Evolutionary conservation across 2,797 vertebrate species (phyloP).

Genomic region (Gymnocypris eckloni): DNA sequence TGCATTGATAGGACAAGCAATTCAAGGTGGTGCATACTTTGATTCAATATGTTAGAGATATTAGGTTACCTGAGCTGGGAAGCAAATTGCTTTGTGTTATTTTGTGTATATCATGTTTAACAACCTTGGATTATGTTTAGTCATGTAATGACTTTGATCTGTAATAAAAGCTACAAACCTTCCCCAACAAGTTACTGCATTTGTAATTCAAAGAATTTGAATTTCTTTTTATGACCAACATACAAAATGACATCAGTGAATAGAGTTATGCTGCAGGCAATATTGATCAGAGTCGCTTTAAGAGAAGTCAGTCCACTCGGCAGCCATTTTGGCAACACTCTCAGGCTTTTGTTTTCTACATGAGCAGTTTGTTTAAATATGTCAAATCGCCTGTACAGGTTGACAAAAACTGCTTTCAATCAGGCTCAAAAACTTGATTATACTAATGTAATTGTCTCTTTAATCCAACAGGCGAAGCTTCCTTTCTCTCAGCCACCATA

Average conservation of each 20-base stretch:
- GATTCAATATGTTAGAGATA: constrained; percentile 62
- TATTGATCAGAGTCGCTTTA: background rate
- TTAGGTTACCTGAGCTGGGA: constrained; percentile 58
- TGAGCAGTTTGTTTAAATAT: background rate
- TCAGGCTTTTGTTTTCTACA: background rate
- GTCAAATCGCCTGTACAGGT: background rate
- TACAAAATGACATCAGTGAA: constrained; percentile 53
- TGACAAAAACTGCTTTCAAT: background rate
- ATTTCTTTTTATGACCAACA: background rate
- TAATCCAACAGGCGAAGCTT: background rate
- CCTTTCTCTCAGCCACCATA: background rate
- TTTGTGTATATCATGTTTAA: constrained; percentile 49
- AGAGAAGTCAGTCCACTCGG: background rate
- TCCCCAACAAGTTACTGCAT: background rate
- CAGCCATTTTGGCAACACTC: background rate
- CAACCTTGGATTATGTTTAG: constrained; percentile 22
- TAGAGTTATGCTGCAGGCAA: constrained; percentile 41
- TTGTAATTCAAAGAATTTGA: background rate
- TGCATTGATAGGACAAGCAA: constrained; percentile 55
- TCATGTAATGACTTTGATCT: constrained; percentile 24
- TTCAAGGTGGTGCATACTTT: constrained; percentile 56
- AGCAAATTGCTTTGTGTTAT: constrained; percentile 44
- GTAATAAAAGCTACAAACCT: background rate
- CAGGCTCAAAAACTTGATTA: background rate
- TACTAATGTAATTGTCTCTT: background rate